Conservation (phyloP, 2,888 invertebrate genomes). For the Parascotia fuliginaria region DNA sequence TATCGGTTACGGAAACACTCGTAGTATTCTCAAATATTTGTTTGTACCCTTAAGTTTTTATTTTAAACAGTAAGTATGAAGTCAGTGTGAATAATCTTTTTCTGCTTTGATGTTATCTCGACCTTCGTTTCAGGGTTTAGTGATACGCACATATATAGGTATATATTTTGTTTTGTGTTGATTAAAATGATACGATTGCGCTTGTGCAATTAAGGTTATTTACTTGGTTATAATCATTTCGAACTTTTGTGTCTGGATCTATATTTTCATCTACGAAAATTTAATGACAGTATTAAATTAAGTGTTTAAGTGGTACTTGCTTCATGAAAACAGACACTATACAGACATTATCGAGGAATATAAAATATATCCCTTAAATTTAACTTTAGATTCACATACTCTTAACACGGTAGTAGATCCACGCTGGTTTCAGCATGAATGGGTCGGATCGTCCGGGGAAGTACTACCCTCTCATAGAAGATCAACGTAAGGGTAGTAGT, state of each 20-base stretch:
- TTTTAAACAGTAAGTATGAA: constrained; percentile 19
- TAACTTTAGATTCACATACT: too few species aligned
- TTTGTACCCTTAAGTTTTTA: constrained; percentile 53
- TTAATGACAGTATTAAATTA: too few species aligned
- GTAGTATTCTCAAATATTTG: constrained; percentile 78
- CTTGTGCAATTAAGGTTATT: constrained; percentile 8
- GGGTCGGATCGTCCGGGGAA: too few species aligned
- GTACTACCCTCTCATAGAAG: too few species aligned
- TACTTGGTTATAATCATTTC: not conserved
- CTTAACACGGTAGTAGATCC: too few species aligned
- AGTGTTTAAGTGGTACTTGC: too few species aligned
- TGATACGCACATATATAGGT: constrained; percentile 36
- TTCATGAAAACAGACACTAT: too few species aligned
- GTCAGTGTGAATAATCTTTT: constrained; percentile 38
- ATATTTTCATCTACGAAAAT: too few species aligned
- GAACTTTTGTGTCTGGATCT: not conserved
- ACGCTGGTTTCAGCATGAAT: too few species aligned
- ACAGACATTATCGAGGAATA: too few species aligned
- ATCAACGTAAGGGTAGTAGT: too few species aligned
- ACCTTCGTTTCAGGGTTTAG: constrained; percentile 40
- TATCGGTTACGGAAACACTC: constrained; percentile 83
- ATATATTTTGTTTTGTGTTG: constrained; percentile 17
- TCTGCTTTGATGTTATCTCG: constrained; percentile 37
- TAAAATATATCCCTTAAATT: too few species aligned
- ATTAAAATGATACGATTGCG: constrained; percentile 11